phyloP scores from a whole-genome alignment of 2,113 vertebrate species.

The Hystrix cristata region DNA sequence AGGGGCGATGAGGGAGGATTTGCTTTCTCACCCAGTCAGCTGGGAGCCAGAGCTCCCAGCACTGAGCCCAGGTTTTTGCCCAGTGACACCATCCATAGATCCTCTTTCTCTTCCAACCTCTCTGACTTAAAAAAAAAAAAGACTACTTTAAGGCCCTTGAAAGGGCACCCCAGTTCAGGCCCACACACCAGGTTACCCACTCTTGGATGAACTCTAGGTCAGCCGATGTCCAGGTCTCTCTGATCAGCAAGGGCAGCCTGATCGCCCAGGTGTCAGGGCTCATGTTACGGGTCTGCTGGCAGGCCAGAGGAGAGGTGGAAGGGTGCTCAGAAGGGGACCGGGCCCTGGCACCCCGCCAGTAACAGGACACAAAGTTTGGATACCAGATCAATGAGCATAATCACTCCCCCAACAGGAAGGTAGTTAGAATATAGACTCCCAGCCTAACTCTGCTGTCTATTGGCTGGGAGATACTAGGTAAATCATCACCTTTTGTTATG shows the following conservation, averaged over 20 bases:
- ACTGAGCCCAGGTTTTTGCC: too few species aligned
- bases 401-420: accelerated
- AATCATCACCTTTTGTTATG: background rate
- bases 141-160: background rate
- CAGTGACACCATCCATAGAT: background rate
- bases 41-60: background rate
- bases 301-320: accelerated
- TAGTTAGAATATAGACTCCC: background rate
- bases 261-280: accelerated
- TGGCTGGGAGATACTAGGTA: background rate
- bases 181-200: background rate
- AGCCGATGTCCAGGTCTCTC: too few species aligned
- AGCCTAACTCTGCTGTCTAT: background rate
- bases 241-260: too few species aligned
- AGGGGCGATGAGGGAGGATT: background rate
- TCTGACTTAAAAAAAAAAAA: background rate
- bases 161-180: background rate
- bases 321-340: too few species aligned
- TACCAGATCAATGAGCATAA: too few species aligned
- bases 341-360: background rate
- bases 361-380: accelerated
- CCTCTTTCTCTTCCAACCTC: background rate
- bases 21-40: background rate
- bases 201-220: background rate
- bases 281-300: background rate